Evolutionary conservation across 2,113 vertebrate species (phyloP).

Genomic region (Nettapus auritus): DNA sequence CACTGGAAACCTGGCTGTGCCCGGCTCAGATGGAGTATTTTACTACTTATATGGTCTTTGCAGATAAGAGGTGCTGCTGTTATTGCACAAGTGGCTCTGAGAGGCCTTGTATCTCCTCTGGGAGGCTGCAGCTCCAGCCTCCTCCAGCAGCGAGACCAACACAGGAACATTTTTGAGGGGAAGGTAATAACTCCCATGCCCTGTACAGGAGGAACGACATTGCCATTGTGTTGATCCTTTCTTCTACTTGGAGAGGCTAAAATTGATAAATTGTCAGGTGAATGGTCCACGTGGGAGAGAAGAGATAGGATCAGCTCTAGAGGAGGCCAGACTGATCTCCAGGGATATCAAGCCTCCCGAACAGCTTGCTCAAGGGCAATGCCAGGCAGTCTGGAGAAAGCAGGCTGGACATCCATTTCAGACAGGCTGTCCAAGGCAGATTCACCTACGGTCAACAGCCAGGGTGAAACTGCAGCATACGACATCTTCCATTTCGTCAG

Average conservation of each 20-base stretch:
- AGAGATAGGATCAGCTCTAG: neutral
- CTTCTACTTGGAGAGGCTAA: neutral
- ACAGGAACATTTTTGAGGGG: neutral
- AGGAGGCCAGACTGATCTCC: neutral
- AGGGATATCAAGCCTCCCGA: neutral
- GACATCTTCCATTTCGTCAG: neutral
- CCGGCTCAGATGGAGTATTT: neutral
- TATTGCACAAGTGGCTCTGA: neutral
- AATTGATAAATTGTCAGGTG: neutral
- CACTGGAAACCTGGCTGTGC: neutral
- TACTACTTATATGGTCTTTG: neutral
- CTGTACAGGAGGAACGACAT: neutral
- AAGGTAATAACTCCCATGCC: neutral
- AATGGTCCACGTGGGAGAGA: neutral
- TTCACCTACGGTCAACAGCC: neutral
- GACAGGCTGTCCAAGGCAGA: neutral
- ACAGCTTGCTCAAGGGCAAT: neutral
- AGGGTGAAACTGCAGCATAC: neutral
- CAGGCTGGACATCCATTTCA: neutral
- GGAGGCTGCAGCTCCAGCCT: neutral
- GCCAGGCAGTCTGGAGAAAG: neutral
- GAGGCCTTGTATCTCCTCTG: neutral
- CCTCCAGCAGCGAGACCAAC: neutral
- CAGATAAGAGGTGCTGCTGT: neutral
- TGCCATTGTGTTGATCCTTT: neutral